Conservation (phyloP, 2,797 vertebrate species). For the Petrocephalus schoutedeni region DNA sequence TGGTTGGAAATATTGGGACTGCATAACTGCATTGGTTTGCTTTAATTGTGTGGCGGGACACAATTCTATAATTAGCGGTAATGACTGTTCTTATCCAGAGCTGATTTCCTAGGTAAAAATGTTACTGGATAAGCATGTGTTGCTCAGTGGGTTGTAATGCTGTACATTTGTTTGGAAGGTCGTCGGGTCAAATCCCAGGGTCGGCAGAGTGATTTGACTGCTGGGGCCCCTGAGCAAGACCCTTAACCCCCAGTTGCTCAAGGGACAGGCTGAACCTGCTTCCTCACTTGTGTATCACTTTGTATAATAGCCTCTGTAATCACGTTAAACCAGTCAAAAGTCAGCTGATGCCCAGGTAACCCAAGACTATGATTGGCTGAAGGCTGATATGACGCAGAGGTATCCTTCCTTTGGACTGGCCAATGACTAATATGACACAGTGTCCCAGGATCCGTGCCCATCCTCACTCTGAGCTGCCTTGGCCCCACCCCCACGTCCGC, state of each 20-base stretch:
- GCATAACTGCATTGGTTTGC: not conserved
- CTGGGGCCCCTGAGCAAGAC: not conserved
- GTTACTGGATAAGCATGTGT: not conserved
- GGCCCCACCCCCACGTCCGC: slow-evolving; percentile 21
- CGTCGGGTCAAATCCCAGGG: not conserved
- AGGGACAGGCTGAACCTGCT: not conserved
- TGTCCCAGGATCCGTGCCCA: not conserved
- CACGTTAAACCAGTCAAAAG: not conserved
- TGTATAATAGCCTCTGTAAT: no score
- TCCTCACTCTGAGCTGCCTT: not conserved
- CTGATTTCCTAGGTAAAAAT: not conserved
- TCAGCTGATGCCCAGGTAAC: not conserved
- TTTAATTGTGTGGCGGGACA: not conserved
- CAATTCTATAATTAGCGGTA: not conserved
- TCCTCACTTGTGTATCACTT: not conserved
- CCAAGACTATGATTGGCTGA: not conserved
- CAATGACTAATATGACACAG: not conserved
- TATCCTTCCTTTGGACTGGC: not conserved
- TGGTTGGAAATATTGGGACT: not conserved
- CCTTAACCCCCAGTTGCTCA: not conserved
- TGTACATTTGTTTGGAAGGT: not conserved
- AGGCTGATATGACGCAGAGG: not conserved
- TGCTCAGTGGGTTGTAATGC: not conserved
- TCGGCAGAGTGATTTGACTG: not conserved
- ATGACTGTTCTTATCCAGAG: not conserved